phyloP scores from a whole-genome alignment of 2,888 invertebrate species.

The Caenorhabditis sinica region DNA sequence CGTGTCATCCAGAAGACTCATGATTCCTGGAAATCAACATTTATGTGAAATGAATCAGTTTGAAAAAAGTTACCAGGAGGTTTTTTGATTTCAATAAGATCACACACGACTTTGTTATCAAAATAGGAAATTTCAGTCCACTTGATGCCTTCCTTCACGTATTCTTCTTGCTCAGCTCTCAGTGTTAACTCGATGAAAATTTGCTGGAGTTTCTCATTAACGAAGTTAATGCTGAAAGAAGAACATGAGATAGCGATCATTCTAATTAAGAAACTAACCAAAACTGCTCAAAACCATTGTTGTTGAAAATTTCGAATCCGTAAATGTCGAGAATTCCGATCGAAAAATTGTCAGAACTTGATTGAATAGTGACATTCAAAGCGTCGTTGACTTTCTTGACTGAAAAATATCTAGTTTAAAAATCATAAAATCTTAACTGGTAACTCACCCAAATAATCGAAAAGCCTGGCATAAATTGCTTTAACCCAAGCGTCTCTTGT shows the following conservation, averaged over 20 bases:
- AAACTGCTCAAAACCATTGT: conserved; percentile 89
- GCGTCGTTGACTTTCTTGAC: conserved; percentile 87
- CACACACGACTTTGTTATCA: conserved; percentile 88
- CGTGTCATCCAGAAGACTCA: conserved; percentile 88
- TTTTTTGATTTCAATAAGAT: conserved; percentile 87
- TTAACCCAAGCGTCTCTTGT: conserved; percentile 88
- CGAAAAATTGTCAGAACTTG: conserved; percentile 82
- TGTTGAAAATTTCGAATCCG: conserved; percentile 88
- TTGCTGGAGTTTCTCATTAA: conserved; percentile 89
- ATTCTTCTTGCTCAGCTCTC: conserved; percentile 86
- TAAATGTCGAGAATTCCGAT: conserved; percentile 89
- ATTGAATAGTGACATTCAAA: conserved; percentile 85
- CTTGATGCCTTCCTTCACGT: conserved; percentile 85
- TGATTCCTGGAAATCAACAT: conserved; percentile 84
- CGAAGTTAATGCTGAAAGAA: conserved; percentile 87
- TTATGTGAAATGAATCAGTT: not conserved
- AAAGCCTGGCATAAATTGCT: conserved; percentile 87
- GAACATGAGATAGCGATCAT: not conserved
- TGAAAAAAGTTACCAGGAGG: conserved; percentile 85
- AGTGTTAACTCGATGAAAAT: conserved; percentile 89
- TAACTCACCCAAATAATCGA: conserved; percentile 86
- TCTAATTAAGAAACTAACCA: conserved; percentile 70
- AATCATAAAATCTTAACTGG: not conserved
- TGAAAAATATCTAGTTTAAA: conserved; percentile 77
- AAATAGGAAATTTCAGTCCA: conserved; percentile 89